A percentile compares a stretch with the other conserved stretches of the same genome.
phyloP scores from a whole-genome alignment of 1,140 invertebrate species.

The Hycleus phaleratus region DNA sequence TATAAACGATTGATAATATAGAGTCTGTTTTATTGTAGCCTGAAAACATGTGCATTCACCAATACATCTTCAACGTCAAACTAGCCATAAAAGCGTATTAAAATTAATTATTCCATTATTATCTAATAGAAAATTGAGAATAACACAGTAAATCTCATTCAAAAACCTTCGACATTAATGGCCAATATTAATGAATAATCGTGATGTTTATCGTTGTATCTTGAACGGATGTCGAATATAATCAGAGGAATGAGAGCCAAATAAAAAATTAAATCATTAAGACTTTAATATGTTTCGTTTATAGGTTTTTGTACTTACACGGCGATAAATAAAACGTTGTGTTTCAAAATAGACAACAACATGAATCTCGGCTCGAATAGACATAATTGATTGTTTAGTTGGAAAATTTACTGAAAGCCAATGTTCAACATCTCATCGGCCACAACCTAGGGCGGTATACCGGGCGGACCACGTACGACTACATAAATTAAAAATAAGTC shows the following conservation, averaged over 20 bases:
- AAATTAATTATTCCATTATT: slow-evolving; percentile 14
- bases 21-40: too few relatives aligned
- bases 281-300: slow-evolving; percentile 3
- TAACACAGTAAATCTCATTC: slow-evolving; percentile 13
- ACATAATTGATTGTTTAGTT: too few relatives aligned
- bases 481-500: too few relatives aligned
- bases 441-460: too few relatives aligned
- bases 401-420: too few relatives aligned
- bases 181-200: slow-evolving; percentile 11
- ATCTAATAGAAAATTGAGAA: slow-evolving; percentile 10
- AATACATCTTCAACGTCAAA: slow-evolving; percentile 7
- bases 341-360: too few relatives aligned
- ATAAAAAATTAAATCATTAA: slow-evolving; percentile 14
- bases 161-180: slow-evolving; percentile 10
- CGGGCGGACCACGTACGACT: too few relatives aligned
- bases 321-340: slow-evolving; percentile 12
- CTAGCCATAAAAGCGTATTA: slow-evolving; percentile 7
- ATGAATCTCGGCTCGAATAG: too few relatives aligned
- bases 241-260: too few relatives aligned
- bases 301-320: neutral
- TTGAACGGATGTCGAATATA: slow-evolving; percentile 1
- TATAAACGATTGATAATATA: too few relatives aligned
- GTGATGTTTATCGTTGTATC: slow-evolving; percentile 8
- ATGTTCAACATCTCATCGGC: too few relatives aligned
- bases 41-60: too few relatives aligned